Evolutionary conservation across 2,113 vertebrate species (phyloP).

Genomic region (Tupaia tana): DNA sequence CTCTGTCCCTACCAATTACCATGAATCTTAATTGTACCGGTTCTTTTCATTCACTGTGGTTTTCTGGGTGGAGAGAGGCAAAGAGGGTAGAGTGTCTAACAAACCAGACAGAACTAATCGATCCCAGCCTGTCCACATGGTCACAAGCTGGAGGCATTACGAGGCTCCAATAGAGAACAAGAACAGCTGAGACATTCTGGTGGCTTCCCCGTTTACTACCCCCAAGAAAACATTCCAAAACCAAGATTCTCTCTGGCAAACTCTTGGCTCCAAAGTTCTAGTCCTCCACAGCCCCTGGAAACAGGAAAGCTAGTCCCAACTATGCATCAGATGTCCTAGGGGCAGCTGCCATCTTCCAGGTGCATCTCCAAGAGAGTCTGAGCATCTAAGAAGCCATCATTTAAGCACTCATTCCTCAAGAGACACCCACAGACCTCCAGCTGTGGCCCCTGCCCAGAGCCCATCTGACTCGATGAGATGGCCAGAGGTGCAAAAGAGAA

Average conservation of each 20-base stretch:
- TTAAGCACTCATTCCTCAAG: background rate
- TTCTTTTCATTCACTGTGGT: background rate
- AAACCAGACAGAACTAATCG: conserved; percentile 64
- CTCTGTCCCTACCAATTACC: background rate
- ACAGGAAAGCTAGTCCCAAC: background rate
- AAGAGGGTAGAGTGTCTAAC: background rate
- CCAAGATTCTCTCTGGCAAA: background rate
- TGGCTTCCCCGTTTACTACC: background rate
- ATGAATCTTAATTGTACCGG: background rate
- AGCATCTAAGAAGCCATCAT: background rate
- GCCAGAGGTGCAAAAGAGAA: background rate
- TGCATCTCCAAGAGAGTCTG: background rate
- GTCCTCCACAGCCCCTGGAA: background rate
- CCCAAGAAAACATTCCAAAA: background rate
- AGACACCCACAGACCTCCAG: background rate
- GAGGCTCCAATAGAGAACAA: background rate
- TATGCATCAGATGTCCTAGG: background rate
- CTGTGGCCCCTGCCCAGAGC: background rate
- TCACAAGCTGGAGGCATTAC: conserved; percentile 18
- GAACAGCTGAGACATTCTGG: conserved; percentile 12
- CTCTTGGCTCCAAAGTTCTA: background rate
- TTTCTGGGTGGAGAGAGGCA: background rate
- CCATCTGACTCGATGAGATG: background rate
- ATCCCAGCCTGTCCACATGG: conserved; percentile 24
- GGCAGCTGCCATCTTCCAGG: background rate